Evolutionary conservation across 2,113 vertebrate species (phyloP), one percentile per base, ranked within the genome.

Genomic region (Tapirus terrestris): DNA sequence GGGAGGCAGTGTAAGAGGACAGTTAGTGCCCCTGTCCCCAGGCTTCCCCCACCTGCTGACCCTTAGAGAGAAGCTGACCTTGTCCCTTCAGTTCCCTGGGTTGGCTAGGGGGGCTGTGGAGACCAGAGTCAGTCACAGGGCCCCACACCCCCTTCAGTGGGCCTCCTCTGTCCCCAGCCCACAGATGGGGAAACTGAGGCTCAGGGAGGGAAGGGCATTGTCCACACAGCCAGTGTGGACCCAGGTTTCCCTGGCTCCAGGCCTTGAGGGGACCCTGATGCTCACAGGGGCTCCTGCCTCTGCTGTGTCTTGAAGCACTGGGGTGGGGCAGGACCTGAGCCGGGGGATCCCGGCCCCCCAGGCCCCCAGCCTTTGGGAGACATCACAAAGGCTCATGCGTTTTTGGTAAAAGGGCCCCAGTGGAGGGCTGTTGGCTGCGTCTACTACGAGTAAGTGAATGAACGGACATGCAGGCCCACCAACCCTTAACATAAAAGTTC

Each of bases 361-460:
- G 68, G 0, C 14, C 58, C 21, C 39, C 56, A 39, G 11, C 5
- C 29, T 60, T 25, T 5, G 10, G 21, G 39, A 58, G 67, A 10
- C 0, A 7, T 0, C 9, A 39, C 25, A 23, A 7, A 31, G 58
- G 60, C 25, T 21, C n/a, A 12, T 0, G 1, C 2, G 31, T 23
- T 36, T 61, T 53, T 10, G 14, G 53, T 12, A 2, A 18, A 14
- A 58, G 43, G 43, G 60, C 6, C 43, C 33, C 2, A 39, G 45
- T 2, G 48, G 5, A 61, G 27, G 43, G 51, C 6, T 17, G n/a
- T n/a, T 0, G 13, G 2, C 63, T 2, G 43, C 1, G 2, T 1
- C 56, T 8, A 73, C n/a, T n/a, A 11, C 2, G 60, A 13, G 0
- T 0, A 29, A 8, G 8, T 0, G n/a, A 7, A 5, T 0, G 25